phyloP scores from a whole-genome alignment of 2,888 invertebrate genomes.

The Drosophila neotestacea region DNA sequence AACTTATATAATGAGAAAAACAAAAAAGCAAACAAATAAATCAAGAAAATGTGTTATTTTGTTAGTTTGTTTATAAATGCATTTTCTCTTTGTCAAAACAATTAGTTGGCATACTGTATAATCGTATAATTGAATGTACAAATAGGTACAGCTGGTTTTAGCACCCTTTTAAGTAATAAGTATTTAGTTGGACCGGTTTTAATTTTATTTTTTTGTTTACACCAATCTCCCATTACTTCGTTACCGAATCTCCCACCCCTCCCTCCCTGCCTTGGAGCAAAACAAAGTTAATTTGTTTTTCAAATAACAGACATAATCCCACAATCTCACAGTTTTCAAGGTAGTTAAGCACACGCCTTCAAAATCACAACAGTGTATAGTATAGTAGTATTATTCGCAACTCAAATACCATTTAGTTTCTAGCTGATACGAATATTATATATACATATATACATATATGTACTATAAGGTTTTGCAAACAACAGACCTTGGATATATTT shows the following conservation, averaged over 20 bases:
- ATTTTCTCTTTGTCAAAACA: too few species aligned
- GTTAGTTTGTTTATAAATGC: too few species aligned
- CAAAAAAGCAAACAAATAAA: too few species aligned
- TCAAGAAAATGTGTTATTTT: too few species aligned
- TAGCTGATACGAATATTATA: too few species aligned
- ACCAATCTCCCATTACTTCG: not conserved
- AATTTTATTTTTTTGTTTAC: constrained; percentile 11
- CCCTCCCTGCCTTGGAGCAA: not conserved
- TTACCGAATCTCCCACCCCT: not conserved
- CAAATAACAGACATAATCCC: constrained; percentile 12
- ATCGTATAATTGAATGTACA: constrained; percentile 16
- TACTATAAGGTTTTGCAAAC: not conserved
- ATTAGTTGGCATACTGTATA: not conserved
- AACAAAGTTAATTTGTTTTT: constrained; percentile 42
- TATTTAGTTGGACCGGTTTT: constrained; percentile 46
- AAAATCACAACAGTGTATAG: constrained; percentile 8
- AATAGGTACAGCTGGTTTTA: constrained; percentile 38
- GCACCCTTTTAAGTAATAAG: constrained; percentile 19
- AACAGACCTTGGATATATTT: constrained; percentile 5
- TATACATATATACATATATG: too few species aligned
- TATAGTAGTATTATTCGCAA: not conserved
- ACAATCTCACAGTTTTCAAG: constrained; percentile 21
- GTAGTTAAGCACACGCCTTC: constrained; percentile 13
- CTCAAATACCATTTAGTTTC: not conserved
- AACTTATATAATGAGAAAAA: too few species aligned